Base-by-base conservation (phyloP, 2,888 invertebrate species). In the Dysmachus trigonus region DNA sequence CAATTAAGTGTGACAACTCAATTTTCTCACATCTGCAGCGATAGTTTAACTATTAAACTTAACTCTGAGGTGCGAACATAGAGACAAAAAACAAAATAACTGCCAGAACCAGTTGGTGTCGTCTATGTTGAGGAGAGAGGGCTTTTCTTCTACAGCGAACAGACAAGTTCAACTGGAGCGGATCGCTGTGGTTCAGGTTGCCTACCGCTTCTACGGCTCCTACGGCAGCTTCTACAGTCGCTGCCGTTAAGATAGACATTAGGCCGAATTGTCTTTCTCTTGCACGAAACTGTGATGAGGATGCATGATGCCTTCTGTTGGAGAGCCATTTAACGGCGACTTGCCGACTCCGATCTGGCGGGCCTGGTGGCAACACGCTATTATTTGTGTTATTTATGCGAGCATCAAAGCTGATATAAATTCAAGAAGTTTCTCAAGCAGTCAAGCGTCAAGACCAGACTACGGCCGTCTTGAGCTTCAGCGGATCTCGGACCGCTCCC, bases 261-360 rank as follows among this genome's bases (percentile, higher is more conserved):
- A 8, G 13, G 71, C 33, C 62, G 62, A n/a, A 8, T n/a, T 18
- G 62, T 5, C 41, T 41, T 22, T 72, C 41, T 62, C 22, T 62
- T 62, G 8, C 27, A 8, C 62, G 10, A 22, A 77, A 47, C 77
- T 47, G n/a, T n/a, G 77, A 27, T 31, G 77, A 47, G 77, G 47
- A 47, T 18, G 22, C 76, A 77, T n/a, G n/a, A n/a, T n/a, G n/a
- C n/a, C n/a, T n/a, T n/a, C n/a, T n/a, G 41, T 77, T 41, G 35
- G 41, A 41, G 38, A n/a, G 74, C 30, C 51, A 47, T 47, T 77
- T 77, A 77, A 77, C 77, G 47, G 77, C 77, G 47, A 77, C 77
- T 77, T 77, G 77, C 22, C 47, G 77, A 77, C 77, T 77, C 77
- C 77, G 47, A 77, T 77, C 77, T 77, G 77, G 77, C 77, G 77